Conservation (phyloP, 2,797 vertebrate genomes). For the Acanthornis magna region DNA sequence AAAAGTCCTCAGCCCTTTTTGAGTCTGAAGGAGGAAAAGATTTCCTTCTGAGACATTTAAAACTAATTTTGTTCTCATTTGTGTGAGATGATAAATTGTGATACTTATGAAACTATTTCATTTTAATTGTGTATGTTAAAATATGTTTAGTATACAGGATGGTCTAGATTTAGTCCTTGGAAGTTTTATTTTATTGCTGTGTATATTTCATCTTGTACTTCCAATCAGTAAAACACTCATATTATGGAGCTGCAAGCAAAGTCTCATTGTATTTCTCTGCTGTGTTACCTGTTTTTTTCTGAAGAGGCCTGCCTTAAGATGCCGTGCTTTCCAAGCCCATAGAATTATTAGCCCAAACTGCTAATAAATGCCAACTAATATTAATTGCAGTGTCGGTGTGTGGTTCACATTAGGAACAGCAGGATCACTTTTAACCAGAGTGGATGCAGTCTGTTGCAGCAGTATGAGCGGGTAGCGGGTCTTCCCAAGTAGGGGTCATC, state of each 20-base stretch:
- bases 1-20: not conserved
- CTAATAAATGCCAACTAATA: not conserved
- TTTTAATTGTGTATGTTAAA: constrained; percentile 4
- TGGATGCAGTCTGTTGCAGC: not conserved
- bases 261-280: not conserved
- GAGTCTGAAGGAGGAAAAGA: not conserved
- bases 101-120: not conserved
- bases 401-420: not conserved
- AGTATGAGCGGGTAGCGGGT: rapidly evolving
- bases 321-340: not conserved
- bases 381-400: rapidly evolving
- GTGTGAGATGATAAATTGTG: not conserved
- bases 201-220: not conserved
- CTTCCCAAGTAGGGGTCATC: not conserved
- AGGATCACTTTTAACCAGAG: not conserved
- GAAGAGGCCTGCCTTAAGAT: not conserved
- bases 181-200: not conserved
- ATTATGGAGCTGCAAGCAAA: not conserved
- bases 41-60: not conserved
- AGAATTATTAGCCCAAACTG: not conserved
- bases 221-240: not conserved
- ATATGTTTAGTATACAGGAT: not conserved
- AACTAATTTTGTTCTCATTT: constrained; percentile 23
- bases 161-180: not conserved
- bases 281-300: not conserved